Percentiles rank a stretch among this genome's conserved stretches.
These are phyloP conservation scores for Drosophila chauvacae DNA, from an alignment of 1,140 invertebrate genomes.

Conservation along the genomic window DNA sequence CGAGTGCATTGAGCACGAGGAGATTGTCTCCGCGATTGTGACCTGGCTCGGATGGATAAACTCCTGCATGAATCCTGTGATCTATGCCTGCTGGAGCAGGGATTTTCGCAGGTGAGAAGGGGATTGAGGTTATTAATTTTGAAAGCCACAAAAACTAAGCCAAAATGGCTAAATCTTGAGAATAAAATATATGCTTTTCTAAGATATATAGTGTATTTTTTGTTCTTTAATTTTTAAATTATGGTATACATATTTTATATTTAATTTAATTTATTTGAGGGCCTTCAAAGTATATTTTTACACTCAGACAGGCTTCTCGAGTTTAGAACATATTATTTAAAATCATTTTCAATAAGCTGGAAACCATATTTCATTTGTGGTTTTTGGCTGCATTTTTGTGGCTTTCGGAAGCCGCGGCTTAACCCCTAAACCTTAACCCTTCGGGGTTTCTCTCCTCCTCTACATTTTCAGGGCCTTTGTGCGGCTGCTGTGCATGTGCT, in stretches of 20 bases:
- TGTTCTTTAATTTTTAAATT: too few relatives aligned
- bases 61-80: slow-evolving; percentile 98
- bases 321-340: background rate
- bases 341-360: background rate
- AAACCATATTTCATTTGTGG: background rate
- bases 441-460: slow-evolving; percentile 72
- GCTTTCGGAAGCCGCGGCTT: background rate
- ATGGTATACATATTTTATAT: too few relatives aligned
- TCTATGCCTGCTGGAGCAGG: slow-evolving; percentile 98
- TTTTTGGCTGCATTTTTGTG: slow-evolving; percentile 20
- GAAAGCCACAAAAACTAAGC: background rate
- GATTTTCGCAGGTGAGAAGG: slow-evolving; percentile 95
- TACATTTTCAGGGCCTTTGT: slow-evolving; percentile 89
- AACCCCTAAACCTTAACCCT: slow-evolving; percentile 56
- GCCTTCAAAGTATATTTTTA: too few relatives aligned
- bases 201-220: too few relatives aligned
- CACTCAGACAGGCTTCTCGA: background rate
- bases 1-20: slow-evolving; percentile 93
- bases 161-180: too few relatives aligned
- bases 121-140: background rate
- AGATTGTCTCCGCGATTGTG: slow-evolving; percentile 95
- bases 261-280: too few relatives aligned
- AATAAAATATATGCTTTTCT: too few relatives aligned
- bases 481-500: slow-evolving; percentile 92
- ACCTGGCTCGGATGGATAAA: slow-evolving; percentile 99